Conservation (phyloP, 2,888 invertebrate species). For the Eupithecia pulchellata region DNA sequence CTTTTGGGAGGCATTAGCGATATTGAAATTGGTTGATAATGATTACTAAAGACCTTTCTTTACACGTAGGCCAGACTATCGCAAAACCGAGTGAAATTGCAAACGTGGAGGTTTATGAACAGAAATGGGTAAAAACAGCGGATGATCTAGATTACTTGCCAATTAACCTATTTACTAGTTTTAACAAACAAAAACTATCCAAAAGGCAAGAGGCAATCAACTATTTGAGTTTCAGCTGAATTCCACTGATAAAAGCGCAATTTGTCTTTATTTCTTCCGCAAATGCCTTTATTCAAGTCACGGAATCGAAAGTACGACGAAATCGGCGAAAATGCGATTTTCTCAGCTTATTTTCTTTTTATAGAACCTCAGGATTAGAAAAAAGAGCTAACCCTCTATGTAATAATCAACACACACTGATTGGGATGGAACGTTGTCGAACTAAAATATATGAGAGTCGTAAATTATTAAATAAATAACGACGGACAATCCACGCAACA, state of each 20-base stretch:
- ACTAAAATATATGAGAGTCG: not conserved
- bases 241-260: constrained; percentile 3
- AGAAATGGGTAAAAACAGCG: not conserved
- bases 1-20: no score
- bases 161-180: not conserved
- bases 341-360: not conserved
- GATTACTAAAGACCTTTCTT: no score
- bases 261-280: constrained; percentile 4
- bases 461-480: no score
- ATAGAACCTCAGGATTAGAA: not conserved
- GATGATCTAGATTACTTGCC: not conserved
- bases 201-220: not conserved
- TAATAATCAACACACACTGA: not conserved
- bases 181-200: not conserved
- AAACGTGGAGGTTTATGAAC: not conserved
- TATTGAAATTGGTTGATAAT: no score
- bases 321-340: not conserved
- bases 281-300: constrained; percentile 7
- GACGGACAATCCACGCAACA: no score
- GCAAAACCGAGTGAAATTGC: not conserved
- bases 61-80: no score
- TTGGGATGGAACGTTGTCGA: not conserved
- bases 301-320: constrained; percentile 7
- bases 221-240: constrained; percentile 2
- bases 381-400: not conserved